phyloP scores from a whole-genome alignment of 1,140 invertebrate genomes.

The Goniozus legneri region DNA sequence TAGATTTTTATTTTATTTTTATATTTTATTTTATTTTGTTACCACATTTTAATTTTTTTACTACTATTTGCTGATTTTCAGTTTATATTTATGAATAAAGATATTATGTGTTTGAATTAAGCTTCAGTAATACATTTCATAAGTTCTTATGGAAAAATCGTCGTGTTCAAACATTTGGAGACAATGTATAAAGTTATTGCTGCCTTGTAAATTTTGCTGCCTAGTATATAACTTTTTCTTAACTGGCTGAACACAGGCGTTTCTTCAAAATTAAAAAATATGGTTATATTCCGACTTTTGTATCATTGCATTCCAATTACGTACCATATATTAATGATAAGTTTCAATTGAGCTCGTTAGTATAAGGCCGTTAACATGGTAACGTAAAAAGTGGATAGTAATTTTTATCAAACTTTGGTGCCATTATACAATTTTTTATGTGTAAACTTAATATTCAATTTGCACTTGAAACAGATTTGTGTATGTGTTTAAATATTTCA shows the following conservation, averaged over 20 bases:
- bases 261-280: slow-evolving; percentile 25
- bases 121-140: too few species aligned
- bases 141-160: too few species aligned
- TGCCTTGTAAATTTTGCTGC: slow-evolving; percentile 39
- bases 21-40: too few species aligned
- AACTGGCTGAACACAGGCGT: slow-evolving; percentile 19
- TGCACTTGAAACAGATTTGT: too few species aligned
- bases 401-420: slow-evolving; percentile 23
- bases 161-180: slow-evolving; percentile 18
- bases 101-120: too few species aligned
- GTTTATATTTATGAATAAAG: too few species aligned
- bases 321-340: slow-evolving; percentile 22
- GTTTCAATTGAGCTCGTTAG: slow-evolving; percentile 26
- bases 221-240: slow-evolving; percentile 22
- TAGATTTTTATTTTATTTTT: too few species aligned
- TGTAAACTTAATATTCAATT: slow-evolving; percentile 16
- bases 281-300: slow-evolving; percentile 18
- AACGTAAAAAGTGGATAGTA: too few species aligned
- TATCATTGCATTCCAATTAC: slow-evolving; percentile 24
- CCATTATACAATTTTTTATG: slow-evolving; percentile 12
- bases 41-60: too few species aligned
- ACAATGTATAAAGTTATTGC: slow-evolving; percentile 34
- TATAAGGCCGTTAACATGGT: too few species aligned
- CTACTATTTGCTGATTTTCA: too few species aligned
- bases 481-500: too few species aligned